Percentiles rank a stretch among this genome's conserved stretches.
phyloP scores from a whole-genome alignment of 1,140 invertebrate genomes.

The Formica exsecta region DNA sequence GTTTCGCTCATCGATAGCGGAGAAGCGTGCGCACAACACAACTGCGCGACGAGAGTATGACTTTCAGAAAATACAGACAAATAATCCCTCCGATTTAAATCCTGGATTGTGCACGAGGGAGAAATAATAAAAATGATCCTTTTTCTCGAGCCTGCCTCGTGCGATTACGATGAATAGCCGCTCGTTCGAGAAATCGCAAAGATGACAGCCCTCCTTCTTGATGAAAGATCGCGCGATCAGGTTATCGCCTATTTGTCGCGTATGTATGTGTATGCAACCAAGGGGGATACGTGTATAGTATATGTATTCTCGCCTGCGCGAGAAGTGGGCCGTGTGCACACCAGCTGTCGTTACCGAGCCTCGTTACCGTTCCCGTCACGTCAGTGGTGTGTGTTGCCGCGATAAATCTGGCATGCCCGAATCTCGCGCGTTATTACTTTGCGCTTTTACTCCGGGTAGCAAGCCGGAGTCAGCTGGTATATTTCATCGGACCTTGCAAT shows the following conservation, averaged over 20 bases:
- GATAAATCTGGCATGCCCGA: constrained; percentile 80
- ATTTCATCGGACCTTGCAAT: constrained; percentile 45
- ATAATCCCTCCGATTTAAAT: background rate
- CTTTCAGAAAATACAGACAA: background rate
- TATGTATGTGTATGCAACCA: background rate
- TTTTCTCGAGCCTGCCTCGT: background rate
- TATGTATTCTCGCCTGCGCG: constrained; percentile 30
- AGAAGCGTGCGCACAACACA: background rate
- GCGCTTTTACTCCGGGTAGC: constrained; percentile 25
- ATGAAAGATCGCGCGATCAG: constrained; percentile 35
- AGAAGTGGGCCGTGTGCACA: constrained; percentile 44
- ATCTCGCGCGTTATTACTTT: constrained; percentile 79
- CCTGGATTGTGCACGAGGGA: background rate
- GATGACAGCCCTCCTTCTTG: constrained; percentile 6
- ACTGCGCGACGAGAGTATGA: background rate
- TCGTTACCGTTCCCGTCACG: constrained; percentile 82
- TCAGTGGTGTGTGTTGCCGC: constrained; percentile 74
- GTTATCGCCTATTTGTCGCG: constrained; percentile 28
- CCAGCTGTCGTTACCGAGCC: constrained; percentile 76
- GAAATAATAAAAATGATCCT: background rate
- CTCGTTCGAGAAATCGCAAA: background rate
- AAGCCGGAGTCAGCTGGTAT: constrained; percentile 45
- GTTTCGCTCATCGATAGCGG: background rate
- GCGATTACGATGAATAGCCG: background rate
- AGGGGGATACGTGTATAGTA: background rate